phyloP scores from a whole-genome alignment of 2,888 invertebrate species.

The Oscheius sp. region DNA sequence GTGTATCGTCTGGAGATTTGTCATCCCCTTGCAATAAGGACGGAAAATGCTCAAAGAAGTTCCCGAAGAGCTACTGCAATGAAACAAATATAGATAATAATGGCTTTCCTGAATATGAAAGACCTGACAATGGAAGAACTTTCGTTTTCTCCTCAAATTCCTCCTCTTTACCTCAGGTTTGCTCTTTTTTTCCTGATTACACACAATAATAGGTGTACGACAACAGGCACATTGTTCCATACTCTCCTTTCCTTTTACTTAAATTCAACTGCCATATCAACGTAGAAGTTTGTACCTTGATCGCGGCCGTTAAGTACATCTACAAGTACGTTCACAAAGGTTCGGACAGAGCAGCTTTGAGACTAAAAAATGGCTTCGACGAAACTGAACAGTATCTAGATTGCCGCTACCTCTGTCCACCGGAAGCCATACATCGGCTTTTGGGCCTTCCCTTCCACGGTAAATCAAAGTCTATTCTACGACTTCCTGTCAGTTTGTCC shows the following conservation, averaged over 20 bases:
- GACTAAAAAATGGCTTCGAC: constrained; percentile 11
- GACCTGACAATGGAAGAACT: constrained; percentile 61
- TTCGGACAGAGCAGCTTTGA: not conserved
- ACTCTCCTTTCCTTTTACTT: constrained; percentile 59
- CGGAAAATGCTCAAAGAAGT: constrained; percentile 70
- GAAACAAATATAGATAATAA: constrained; percentile 65
- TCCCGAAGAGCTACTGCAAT: constrained; percentile 64
- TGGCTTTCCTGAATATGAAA: constrained; percentile 70
- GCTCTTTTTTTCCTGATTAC: not conserved
- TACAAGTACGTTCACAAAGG: constrained; percentile 43
- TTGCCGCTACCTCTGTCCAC: constrained; percentile 39
- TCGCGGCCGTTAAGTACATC: constrained; percentile 47
- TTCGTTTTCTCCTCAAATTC: too few relatives aligned
- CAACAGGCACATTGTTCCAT: constrained; percentile 71
- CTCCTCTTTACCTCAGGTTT: too few relatives aligned
- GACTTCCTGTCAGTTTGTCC: not conserved
- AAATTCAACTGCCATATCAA: constrained; percentile 59
- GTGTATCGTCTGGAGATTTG: too few relatives aligned
- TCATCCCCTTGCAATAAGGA: constrained; percentile 71
- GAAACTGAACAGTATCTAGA: constrained; percentile 37
- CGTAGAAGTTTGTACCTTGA: constrained; percentile 62
- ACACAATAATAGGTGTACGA: constrained; percentile 22
- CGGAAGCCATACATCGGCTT: constrained; percentile 35
- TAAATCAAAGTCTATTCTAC: not conserved
- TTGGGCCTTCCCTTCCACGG: constrained; percentile 14